Evolutionary conservation across 1,140 invertebrate species (phyloP), one percentile per base, ranked within the genome.

Genomic region (fruit fly (Drosophila melanogaster)): DNA sequence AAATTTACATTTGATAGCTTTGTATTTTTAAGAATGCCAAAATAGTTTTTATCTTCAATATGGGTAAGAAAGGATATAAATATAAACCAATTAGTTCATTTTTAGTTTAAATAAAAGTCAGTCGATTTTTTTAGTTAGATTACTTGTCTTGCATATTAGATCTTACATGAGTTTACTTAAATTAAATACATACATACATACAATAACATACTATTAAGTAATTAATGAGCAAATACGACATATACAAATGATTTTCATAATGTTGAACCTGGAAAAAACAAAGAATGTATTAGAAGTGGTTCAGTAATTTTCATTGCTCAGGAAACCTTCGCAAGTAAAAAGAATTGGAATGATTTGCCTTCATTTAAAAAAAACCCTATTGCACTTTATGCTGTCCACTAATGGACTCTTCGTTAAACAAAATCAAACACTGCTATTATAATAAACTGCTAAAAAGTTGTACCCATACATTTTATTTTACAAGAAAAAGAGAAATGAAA

Each of bases 81-180:
- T 47, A 70, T 57, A 15, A 46, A 17, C 47, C 47, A 73, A 60
- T 47, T 57, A 74, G 14, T 74, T 75, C 70, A 69, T 41, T 47
- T 83, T 59, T 46, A 46, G 57, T 70, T 58, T 59, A 77, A 78
- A 75, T 74, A 69, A 85, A 84, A 89, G 79, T 87, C 83, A 87
- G 83, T 87, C 83, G 64, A 74, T 83, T 83, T 70, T 70, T 76
- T 67, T 41, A 35, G 56, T 69, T 83, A 46, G 41, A 79, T 79
- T 89, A 81, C 38, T 57, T 69, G 65, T 77, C 60, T 77, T 65
- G 59, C 61, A 69, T 74, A 62, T 77, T 37, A 30, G 17, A 58
- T 65, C 59, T 74, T 70, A 69, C 43, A 50, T 76, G 53, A 60
- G 57, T 41, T 51, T 79, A 46, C 64, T 60, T 73, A 72, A 61